Conservation (phyloP, 2,797 vertebrate species). For the Echeneis naucrates region DNA sequence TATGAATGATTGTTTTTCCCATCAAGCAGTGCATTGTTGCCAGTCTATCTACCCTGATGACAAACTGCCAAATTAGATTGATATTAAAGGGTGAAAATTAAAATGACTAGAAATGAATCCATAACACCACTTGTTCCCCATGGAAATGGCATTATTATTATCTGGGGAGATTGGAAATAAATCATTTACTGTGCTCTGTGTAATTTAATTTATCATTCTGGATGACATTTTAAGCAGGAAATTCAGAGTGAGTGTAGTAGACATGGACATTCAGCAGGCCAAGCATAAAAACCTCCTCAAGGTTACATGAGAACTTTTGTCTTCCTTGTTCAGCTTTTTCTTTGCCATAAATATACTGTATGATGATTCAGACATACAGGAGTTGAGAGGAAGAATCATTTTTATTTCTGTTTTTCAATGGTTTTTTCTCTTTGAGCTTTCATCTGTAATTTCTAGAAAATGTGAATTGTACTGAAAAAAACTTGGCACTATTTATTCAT, state of each 20-base stretch:
- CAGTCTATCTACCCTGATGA: slow-evolving; percentile 12
- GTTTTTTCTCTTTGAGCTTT: not conserved
- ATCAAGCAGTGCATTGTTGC: slow-evolving; percentile 37
- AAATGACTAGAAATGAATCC: not conserved
- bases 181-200: not conserved
- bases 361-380: no score
- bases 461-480: not conserved
- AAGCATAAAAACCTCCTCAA: not conserved
- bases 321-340: no score
- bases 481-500: not conserved
- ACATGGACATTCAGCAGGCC: not conserved
- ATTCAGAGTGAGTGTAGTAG: not conserved
- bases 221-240: not conserved
- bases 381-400: not conserved
- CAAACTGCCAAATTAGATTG: not conserved
- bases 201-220: not conserved
- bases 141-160: not conserved
- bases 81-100: not conserved
- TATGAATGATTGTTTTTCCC: slow-evolving; percentile 55
- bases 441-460: not conserved
- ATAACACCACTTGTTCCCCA: not conserved
- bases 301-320: not conserved
- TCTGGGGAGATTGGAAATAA: not conserved
- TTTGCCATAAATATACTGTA: no score
- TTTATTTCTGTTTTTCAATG: not conserved